phyloP scores from a whole-genome alignment of 2,888 invertebrate genomes.

The Bursaphelenchus okinawaensis region DNA sequence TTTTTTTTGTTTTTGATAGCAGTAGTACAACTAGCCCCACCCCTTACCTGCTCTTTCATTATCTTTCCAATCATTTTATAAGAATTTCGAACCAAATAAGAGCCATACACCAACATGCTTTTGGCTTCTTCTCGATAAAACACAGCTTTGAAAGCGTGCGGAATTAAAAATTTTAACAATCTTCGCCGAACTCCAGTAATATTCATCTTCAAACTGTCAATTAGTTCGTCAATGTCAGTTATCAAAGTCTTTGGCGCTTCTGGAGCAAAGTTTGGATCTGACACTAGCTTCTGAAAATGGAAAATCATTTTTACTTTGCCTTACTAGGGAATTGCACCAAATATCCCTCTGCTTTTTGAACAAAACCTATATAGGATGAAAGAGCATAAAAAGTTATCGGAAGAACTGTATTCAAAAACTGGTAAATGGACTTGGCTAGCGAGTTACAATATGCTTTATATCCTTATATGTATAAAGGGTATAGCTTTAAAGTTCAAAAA shows the following conservation, averaged over 20 bases:
- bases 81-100: slow-evolving; percentile 20
- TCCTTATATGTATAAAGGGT: too few relatives aligned
- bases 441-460: too few relatives aligned
- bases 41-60: slow-evolving; percentile 37
- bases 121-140: slow-evolving; percentile 63
- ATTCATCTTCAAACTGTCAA: background rate
- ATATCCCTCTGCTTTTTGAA: too few relatives aligned
- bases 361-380: background rate
- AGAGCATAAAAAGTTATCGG: too few relatives aligned
- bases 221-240: background rate
- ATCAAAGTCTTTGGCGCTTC: background rate
- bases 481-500: too few relatives aligned
- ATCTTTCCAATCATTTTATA: slow-evolving; percentile 29
- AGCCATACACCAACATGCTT: slow-evolving; percentile 33
- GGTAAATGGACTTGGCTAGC: too few relatives aligned
- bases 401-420: too few relatives aligned
- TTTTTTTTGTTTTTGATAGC: slow-evolving; percentile 30
- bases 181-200: background rate
- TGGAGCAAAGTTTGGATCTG: background rate
- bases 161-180: slow-evolving; percentile 54
- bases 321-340: too few relatives aligned
- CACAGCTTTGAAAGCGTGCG: slow-evolving; percentile 59
- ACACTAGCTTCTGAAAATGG: background rate
- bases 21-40: slow-evolving; percentile 15
- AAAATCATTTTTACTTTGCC: slow-evolving; percentile 15